These are phyloP conservation scores for Caenorhabditis sinica DNA, from an alignment of 2,888 invertebrate species.

Conservation along the genomic window DNA sequence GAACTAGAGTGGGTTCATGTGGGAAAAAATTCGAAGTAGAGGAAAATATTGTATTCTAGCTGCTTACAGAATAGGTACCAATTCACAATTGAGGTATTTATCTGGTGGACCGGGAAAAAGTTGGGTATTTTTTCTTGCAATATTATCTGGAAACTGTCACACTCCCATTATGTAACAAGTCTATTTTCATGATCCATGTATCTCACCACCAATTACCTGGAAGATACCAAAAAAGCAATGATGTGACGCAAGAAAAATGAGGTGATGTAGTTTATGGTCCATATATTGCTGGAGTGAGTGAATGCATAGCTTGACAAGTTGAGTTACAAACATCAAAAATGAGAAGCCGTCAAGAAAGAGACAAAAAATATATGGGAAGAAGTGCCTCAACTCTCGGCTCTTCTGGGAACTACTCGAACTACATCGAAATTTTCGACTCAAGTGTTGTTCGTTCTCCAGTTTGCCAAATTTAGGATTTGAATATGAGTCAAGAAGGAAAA, in stretches of 20 bases:
- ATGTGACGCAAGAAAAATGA: constrained; percentile 24
- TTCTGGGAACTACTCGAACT: constrained; percentile 40
- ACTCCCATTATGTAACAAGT: too few species aligned
- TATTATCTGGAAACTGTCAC: background rate
- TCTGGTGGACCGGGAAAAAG: too few species aligned
- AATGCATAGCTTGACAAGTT: constrained; percentile 59
- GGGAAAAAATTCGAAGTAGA: background rate
- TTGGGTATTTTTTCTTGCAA: background rate
- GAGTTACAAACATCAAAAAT: constrained; percentile 60
- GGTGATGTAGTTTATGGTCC: constrained; percentile 45
- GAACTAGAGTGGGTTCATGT: too few species aligned
- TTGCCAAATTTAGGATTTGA: background rate
- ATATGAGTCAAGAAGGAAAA: too few species aligned
- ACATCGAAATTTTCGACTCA: constrained; percentile 20
- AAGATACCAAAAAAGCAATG: background rate
- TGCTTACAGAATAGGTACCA: background rate
- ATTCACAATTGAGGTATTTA: too few species aligned
- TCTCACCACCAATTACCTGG: background rate
- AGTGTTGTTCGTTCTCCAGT: constrained; percentile 36
- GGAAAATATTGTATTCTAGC: background rate
- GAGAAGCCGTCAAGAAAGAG: constrained; percentile 46
- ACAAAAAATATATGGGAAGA: constrained; percentile 26
- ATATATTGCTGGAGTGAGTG: constrained; percentile 32
- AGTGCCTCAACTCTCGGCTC: constrained; percentile 32
- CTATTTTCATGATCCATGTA: background rate